Evolutionary conservation across 1,140 invertebrate species (phyloP).

Genomic region (Nilaparvata lugens): DNA sequence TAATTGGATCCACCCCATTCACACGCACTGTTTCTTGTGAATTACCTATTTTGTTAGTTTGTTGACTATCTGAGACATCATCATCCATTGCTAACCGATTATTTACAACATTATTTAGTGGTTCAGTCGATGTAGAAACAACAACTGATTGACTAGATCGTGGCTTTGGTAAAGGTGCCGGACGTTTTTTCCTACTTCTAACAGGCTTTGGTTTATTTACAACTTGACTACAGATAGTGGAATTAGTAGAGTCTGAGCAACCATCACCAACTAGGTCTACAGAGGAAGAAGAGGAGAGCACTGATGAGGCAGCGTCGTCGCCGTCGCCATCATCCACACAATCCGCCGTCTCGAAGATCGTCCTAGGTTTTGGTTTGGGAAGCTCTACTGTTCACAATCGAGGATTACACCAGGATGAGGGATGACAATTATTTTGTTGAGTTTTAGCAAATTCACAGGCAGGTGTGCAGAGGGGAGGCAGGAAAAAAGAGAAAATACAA

Average conservation of each 20-base stretch:
- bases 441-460: too few species aligned
- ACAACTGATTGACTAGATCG: neutral
- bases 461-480: too few species aligned
- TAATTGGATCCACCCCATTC: too few species aligned
- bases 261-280: neutral
- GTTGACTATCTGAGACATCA: neutral
- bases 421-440: too few species aligned
- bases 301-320: too few species aligned
- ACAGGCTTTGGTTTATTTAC: neutral
- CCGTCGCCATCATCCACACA: neutral
- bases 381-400: neutral
- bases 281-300: too few species aligned
- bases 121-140: too few species aligned
- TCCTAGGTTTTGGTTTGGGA: conserved; percentile 3
- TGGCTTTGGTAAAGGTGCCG: conserved; percentile 12
- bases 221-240: neutral
- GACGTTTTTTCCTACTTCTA: conserved; percentile 1
- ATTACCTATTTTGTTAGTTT: too few species aligned
- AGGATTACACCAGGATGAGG: too few species aligned
- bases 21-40: too few species aligned
- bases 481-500: too few species aligned
- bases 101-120: neutral
- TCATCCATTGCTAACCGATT: neutral
- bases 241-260: neutral
- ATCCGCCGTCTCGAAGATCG: neutral